Percentiles rank a stretch among this genome's conserved stretches.
Conservation (phyloP, 2,113 vertebrate genomes). For the Catharus bicknelli region DNA sequence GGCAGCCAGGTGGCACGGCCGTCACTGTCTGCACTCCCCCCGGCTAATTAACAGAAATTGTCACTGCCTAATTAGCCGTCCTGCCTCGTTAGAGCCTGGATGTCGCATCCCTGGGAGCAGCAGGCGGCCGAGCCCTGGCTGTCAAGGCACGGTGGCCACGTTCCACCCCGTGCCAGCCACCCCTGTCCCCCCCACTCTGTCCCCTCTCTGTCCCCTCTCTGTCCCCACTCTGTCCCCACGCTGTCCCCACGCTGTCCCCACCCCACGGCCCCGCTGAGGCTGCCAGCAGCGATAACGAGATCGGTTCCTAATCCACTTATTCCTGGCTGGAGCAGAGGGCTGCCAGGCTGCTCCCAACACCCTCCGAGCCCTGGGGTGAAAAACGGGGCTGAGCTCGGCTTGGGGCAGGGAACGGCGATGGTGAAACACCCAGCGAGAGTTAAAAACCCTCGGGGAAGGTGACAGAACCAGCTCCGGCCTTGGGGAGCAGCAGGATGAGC, state of each 20-base stretch:
- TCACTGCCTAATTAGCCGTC: constrained; percentile 34
- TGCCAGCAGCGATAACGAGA: neutral
- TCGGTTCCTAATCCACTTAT: constrained; percentile 8
- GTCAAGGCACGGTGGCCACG: rapidly evolving
- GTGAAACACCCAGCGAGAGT: rapidly evolving
- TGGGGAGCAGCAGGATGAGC: neutral
- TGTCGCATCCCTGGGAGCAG: neutral
- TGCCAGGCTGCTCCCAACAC: neutral
- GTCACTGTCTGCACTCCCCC: neutral
- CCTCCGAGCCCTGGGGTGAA: rapidly evolving
- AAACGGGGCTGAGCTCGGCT: neutral
- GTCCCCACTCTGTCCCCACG: neutral
- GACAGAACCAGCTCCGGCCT: rapidly evolving
- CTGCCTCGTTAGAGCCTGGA: constrained; percentile 4
- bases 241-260: no score
- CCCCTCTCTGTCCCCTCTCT: no score
- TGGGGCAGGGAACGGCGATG: rapidly evolving
- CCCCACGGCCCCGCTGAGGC: neutral
- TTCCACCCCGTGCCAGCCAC: rapidly evolving
- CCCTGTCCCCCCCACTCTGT: no score
- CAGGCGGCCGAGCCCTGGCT: neutral
- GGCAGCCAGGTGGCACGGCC: constrained; percentile 1
- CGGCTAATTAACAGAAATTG: constrained; percentile 24
- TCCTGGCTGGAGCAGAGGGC: neutral
- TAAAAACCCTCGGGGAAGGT: neutral